Evolutionary conservation across 2,113 vertebrate genomes (phyloP).

Genomic region (Saguinus midas): DNA sequence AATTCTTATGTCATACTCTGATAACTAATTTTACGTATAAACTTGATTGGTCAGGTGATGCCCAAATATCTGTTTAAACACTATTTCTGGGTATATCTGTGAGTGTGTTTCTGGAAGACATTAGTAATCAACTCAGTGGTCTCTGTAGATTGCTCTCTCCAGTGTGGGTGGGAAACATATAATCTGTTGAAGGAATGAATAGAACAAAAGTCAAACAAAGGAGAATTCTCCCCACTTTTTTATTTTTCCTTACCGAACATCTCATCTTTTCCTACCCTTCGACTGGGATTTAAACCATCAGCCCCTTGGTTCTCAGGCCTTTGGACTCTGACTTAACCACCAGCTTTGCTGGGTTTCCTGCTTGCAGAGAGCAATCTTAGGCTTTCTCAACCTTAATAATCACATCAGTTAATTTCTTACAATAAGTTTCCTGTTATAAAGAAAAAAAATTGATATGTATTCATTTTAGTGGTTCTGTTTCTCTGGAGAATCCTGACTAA

Average conservation of each 20-base stretch:
- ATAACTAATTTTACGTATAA: neutral
- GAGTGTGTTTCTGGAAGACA: neutral
- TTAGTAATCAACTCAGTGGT: neutral
- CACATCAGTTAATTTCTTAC: neutral
- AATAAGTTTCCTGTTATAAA: neutral
- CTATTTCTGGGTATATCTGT: neutral
- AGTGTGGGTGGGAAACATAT: neutral
- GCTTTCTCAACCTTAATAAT: neutral
- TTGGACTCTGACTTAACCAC: neutral
- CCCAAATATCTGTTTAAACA: neutral
- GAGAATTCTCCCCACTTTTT: neutral
- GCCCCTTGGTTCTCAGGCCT: neutral
- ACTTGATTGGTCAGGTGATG: neutral
- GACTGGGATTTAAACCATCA: neutral
- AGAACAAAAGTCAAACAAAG: neutral
- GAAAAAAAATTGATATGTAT: neutral
- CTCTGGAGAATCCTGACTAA: neutral
- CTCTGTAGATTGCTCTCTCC: neutral
- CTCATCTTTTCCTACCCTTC: neutral
- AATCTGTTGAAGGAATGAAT: neutral
- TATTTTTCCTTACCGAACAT: neutral
- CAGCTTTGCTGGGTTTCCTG: neutral
- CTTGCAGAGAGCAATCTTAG: neutral
- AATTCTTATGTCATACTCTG: neutral
- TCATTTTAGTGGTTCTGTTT: neutral